Evolutionary conservation across 2,113 vertebrate species (phyloP).

Genomic region (Nothoprocta pentlandii): DNA sequence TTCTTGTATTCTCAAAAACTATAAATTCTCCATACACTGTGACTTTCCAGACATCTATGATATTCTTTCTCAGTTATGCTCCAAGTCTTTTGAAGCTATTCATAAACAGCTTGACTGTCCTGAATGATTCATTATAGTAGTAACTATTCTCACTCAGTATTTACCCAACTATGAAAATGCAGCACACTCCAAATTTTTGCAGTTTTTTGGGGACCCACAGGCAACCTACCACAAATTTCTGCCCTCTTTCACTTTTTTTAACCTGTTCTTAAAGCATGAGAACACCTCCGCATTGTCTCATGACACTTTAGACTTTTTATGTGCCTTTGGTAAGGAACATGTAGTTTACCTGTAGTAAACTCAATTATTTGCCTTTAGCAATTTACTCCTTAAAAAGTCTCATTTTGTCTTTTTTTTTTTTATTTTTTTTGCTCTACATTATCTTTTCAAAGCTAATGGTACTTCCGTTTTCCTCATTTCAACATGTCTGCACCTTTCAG

Average conservation of each 20-base stretch:
- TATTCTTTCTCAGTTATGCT: not conserved
- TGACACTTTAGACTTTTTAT: not conserved
- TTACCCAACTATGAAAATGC: too few relatives aligned
- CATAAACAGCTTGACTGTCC: too few relatives aligned
- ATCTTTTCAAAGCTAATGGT: not conserved
- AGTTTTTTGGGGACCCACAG: too few relatives aligned
- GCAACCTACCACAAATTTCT: too few relatives aligned
- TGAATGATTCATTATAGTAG: too few relatives aligned
- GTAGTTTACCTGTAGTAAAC: not conserved
- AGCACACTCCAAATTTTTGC: too few relatives aligned
- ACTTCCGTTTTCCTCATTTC: not conserved
- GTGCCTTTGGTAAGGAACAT: not conserved
- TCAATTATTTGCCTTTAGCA: not conserved
- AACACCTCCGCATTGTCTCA: not conserved
- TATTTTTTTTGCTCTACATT: not conserved
- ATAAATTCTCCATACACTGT: not conserved
- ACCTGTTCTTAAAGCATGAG: too few relatives aligned
- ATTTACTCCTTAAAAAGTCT: not conserved
- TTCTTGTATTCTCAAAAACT: not conserved
- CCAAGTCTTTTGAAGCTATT: too few relatives aligned
- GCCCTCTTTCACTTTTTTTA: too few relatives aligned
- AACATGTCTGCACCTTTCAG: not conserved
- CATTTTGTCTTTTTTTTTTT: not conserved
- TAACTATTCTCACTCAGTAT: too few relatives aligned
- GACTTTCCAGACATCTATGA: not conserved